Percentiles rank a stretch among this genome's conserved stretches.
Conservation (phyloP, 2,888 invertebrate genomes). For the Parnassius glacialis region DNA sequence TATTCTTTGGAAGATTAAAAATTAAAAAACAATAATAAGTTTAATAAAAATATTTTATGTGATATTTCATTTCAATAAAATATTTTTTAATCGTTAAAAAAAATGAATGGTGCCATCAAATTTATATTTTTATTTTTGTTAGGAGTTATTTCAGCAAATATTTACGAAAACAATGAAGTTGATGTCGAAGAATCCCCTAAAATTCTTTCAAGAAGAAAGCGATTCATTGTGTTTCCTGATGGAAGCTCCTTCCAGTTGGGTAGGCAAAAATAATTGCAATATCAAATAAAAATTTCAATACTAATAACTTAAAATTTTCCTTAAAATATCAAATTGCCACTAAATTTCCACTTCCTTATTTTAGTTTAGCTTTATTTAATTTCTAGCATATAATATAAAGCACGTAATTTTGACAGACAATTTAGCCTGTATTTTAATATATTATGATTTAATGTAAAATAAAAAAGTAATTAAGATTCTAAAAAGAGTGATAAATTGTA, state of each 20-base stretch:
- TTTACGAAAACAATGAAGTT: slow-evolving; percentile 11
- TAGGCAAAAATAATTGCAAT: slow-evolving; percentile 41
- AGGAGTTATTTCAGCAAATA: slow-evolving; percentile 16
- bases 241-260: slow-evolving; percentile 83
- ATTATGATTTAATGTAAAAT: too few relatives aligned
- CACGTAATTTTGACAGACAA: too few relatives aligned
- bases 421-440: too few relatives aligned
- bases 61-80: too few relatives aligned
- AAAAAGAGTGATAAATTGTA: too few relatives aligned
- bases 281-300: not conserved
- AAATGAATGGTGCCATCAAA: slow-evolving; percentile 11
- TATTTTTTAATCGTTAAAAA: not conserved
- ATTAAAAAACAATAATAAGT: too few relatives aligned
- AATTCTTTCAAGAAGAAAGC: slow-evolving; percentile 71
- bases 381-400: not conserved
- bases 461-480: too few relatives aligned
- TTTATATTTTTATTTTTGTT: slow-evolving; percentile 15
- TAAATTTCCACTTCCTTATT: not conserved
- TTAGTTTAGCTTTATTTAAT: not conserved
- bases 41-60: too few relatives aligned
- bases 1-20: too few relatives aligned
- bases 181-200: slow-evolving; percentile 21
- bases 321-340: not conserved
- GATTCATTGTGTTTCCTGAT: slow-evolving; percentile 81
- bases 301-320: not conserved